Evolutionary conservation across 2,888 invertebrate genomes (phyloP).

Genomic region (Mythimna impura): DNA sequence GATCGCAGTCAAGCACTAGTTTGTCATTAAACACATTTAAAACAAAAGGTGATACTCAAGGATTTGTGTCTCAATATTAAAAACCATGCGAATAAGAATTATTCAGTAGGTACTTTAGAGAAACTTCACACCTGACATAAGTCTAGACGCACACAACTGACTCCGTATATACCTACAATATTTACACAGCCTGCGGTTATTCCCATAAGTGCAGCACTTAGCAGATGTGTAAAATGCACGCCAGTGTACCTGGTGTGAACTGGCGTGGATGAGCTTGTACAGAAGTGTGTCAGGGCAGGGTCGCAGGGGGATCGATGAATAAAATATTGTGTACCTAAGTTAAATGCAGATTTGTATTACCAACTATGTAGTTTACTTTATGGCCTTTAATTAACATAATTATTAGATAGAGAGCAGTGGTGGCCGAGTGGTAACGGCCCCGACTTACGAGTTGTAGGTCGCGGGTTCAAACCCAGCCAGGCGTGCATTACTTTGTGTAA

Average conservation of each 20-base stretch:
- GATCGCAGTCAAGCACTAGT: too few species aligned
- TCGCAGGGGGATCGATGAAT: neutral
- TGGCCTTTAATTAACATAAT: too few species aligned
- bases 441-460: too few species aligned
- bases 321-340: conserved; percentile 6
- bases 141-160: neutral
- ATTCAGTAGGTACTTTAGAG: neutral
- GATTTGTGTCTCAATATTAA: neutral
- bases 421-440: too few species aligned
- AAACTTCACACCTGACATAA: neutral
- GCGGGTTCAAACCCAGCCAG: too few species aligned
- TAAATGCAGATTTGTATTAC: neutral
- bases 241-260: neutral
- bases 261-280: neutral
- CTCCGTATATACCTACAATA: conserved; percentile 14
- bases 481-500: too few species aligned
- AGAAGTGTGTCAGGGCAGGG: neutral
- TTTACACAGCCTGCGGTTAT: conserved; percentile 34
- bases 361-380: neutral
- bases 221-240: conserved; percentile 24
- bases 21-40: too few species aligned
- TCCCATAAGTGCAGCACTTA: conserved; percentile 51
- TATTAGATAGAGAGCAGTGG: too few species aligned
- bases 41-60: too few species aligned
- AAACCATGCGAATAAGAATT: neutral